A percentile compares a stretch with the other conserved stretches of the same genome.
Evolutionary conservation across 2,113 vertebrate genomes (phyloP).

Genomic region (Brachyhypopomus occidentalis): DNA sequence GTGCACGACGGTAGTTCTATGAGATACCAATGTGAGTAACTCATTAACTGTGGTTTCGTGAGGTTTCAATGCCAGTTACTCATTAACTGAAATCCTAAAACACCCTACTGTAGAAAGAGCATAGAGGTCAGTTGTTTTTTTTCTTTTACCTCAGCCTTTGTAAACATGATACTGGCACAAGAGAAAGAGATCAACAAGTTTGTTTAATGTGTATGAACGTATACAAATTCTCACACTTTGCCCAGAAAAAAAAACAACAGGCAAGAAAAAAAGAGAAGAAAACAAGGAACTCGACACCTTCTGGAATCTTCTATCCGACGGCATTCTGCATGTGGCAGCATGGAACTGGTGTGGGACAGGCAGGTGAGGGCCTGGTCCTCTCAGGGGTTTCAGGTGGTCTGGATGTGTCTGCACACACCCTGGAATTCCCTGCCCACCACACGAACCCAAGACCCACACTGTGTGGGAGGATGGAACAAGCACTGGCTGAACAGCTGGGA

Average conservation of each 20-base stretch:
- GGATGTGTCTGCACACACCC: conserved; percentile 15
- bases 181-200: background rate
- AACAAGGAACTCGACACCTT: conserved; percentile 8
- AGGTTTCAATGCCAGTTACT: conserved; percentile 6
- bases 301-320: background rate
- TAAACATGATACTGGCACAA: background rate
- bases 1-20: background rate
- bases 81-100: conserved; percentile 14
- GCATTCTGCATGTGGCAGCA: conserved; percentile 62
- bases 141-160: conserved; percentile 23
- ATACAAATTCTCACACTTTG: conserved; percentile 5
- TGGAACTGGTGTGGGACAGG: conserved; percentile 61
- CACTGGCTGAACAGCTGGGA: conserved; percentile 6
- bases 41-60: too few relatives aligned
- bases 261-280: background rate
- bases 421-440: background rate
- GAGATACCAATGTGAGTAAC: background rate
- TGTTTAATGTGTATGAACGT: background rate
- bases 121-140: conserved; percentile 42
- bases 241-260: background rate
- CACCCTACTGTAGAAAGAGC: background rate
- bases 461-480: background rate
- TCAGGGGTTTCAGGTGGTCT: background rate
- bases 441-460: background rate
- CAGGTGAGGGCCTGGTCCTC: conserved; percentile 22